Evolutionary conservation across 53 echinoderm and acorn worm genomes (phyloP).

Genomic region (Holothuria leucospilota): DNA sequence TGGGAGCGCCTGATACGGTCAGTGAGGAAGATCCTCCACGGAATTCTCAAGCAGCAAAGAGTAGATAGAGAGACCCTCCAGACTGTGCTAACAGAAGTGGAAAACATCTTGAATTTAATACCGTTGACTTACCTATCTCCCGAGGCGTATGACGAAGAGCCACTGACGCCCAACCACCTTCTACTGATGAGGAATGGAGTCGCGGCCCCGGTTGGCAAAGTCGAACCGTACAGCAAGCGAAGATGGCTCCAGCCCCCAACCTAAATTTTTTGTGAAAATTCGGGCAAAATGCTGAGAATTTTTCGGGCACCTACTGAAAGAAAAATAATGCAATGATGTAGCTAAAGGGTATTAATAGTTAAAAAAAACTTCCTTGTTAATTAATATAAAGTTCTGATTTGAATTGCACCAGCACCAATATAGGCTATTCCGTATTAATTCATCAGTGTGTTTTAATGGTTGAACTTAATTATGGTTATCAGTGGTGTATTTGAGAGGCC

Average conservation of each 20-base stretch:
- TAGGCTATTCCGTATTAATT: too few relatives aligned
- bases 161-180: constrained; percentile 15
- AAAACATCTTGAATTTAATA: constrained; percentile 1
- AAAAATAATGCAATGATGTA: neutral
- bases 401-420: too few relatives aligned
- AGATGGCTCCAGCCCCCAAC: constrained; percentile 16
- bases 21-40: too few relatives aligned
- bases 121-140: constrained; percentile 24
- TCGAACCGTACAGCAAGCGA: neutral
- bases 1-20: constrained; percentile 40
- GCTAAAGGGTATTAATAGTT: constrained; percentile 15
- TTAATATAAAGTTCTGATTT: too few relatives aligned
- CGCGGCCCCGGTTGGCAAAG: neutral
- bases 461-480: too few relatives aligned
- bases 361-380: too few relatives aligned
- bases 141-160: neutral
- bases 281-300: too few relatives aligned
- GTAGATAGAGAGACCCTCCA: neutral
- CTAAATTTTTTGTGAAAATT: too few relatives aligned
- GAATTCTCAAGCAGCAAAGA: neutral
- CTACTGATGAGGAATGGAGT: constrained; percentile 1
- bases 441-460: too few relatives aligned
- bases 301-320: too few relatives aligned
- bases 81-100: neutral
- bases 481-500: too few relatives aligned